Evolutionary conservation across 2,113 vertebrate genomes (phyloP).

Genomic region (Mesoclemmys tuberculata): DNA sequence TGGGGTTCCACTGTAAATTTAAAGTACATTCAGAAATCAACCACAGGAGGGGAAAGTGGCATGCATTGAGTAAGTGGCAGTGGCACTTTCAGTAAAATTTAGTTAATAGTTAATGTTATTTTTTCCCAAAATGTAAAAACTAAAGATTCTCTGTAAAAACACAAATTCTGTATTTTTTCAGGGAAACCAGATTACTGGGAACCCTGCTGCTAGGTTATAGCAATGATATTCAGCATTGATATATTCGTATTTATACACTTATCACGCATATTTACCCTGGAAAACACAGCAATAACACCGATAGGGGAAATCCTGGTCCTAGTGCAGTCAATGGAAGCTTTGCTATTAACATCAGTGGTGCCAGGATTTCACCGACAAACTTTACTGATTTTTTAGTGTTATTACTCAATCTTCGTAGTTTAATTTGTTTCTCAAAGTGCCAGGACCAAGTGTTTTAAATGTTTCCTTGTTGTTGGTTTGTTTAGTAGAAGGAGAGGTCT

Average conservation of each 20-base stretch:
- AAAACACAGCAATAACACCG: not conserved
- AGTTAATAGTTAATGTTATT: no score
- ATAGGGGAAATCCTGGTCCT: not conserved
- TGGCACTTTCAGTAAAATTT: no score
- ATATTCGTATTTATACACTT: not conserved
- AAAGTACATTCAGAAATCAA: no score
- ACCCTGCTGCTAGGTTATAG: not conserved
- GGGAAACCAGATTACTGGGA: no score
- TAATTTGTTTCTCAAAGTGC: slow-evolving; percentile 22
- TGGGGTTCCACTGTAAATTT: no score
- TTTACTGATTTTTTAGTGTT: not conserved
- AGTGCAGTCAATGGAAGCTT: not conserved
- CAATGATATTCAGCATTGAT: not conserved
- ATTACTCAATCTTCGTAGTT: not conserved
- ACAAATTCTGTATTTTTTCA: no score
- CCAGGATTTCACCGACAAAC: not conserved
- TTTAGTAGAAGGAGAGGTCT: slow-evolving; percentile 83
- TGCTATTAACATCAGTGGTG: not conserved
- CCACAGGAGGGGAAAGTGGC: no score
- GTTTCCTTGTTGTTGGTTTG: slow-evolving; percentile 59
- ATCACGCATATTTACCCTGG: not conserved
- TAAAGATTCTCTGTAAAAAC: no score
- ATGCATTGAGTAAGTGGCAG: no score
- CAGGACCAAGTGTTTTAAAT: slow-evolving; percentile 7
- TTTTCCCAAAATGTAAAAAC: no score